Evolutionary conservation across 2,888 invertebrate species (phyloP).

Genomic region (Euproctis similis): DNA sequence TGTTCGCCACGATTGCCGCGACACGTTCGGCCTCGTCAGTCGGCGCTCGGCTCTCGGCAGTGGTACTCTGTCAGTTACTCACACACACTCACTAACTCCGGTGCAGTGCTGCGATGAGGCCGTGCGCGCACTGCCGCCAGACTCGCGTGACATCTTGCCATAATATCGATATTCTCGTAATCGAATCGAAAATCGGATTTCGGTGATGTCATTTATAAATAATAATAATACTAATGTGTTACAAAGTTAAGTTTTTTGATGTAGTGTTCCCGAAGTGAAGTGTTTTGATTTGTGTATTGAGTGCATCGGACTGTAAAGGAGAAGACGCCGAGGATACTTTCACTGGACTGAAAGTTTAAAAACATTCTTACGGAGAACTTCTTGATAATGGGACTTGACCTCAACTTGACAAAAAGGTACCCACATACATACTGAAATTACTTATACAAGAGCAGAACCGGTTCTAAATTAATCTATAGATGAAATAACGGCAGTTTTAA

Average conservation of each 20-base stretch:
- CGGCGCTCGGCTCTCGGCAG: neutral
- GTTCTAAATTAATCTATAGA: conserved; percentile 12
- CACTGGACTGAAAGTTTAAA: conserved; percentile 73
- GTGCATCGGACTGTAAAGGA: conserved; percentile 41
- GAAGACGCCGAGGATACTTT: conserved; percentile 71
- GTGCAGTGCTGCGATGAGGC: conserved; percentile 30
- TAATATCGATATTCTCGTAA: conserved; percentile 40
- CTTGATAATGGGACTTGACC: conserved; percentile 45
- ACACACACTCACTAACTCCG: conserved; percentile 30
- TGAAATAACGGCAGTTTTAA: conserved; percentile 17
- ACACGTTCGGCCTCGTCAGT: neutral
- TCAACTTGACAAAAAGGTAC: conserved; percentile 49
- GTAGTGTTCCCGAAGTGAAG: conserved; percentile 39
- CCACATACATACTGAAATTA: no score
- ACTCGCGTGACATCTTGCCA: conserved; percentile 39
- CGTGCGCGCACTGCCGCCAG: conserved; percentile 15
- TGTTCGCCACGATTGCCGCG: no score
- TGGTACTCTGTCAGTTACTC: no score
- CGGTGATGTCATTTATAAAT: conserved; percentile 41
- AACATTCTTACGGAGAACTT: conserved; percentile 68
- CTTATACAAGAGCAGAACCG: conserved; percentile 12
- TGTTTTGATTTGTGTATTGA: conserved; percentile 37
- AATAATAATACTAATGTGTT: no score
- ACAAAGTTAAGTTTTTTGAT: conserved; percentile 23
- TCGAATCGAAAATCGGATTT: conserved; percentile 34